Evolutionary conservation across 2,113 vertebrate genomes (phyloP).

Genomic region (Girardinichthys multiradiatus): DNA sequence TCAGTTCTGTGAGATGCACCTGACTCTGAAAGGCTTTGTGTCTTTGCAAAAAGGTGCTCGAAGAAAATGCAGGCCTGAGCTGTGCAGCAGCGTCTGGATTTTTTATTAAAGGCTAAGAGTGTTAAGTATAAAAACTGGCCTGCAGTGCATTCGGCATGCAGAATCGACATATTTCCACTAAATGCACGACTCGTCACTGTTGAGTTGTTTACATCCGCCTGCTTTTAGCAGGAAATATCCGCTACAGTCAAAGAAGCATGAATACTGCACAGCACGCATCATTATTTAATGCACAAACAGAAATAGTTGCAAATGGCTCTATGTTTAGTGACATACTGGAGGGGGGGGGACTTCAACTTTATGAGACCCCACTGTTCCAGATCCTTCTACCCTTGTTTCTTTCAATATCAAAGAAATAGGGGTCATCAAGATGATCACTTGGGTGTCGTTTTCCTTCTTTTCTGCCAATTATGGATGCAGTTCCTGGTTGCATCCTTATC

Average conservation of each 20-base stretch:
- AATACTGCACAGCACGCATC: background rate
- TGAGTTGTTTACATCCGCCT: background rate
- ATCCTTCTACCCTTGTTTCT: too few species aligned
- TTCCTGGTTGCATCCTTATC: constrained; percentile 29
- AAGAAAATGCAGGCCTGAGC: constrained; percentile 35
- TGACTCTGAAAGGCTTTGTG: constrained; percentile 1
- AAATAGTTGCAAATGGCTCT: constrained; percentile 5
- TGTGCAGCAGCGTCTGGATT: constrained; percentile 38
- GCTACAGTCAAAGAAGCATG: background rate
- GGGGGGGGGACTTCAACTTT: background rate
- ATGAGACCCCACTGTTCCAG: constrained; percentile 23
- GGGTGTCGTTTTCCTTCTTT: constrained; percentile 11
- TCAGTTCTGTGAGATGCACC: background rate
- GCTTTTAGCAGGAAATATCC: background rate
- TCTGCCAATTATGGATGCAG: constrained; percentile 4
- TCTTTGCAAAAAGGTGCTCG: constrained; percentile 1
- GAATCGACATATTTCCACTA: background rate
- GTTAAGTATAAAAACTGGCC: background rate
- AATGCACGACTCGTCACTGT: background rate
- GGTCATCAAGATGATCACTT: background rate
- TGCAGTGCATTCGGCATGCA: background rate
- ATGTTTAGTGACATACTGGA: background rate
- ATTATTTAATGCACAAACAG: constrained; percentile 4
- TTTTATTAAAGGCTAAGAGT: constrained; percentile 25
- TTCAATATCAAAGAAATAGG: constrained; percentile 37